A percentile compares a stretch with the other conserved stretches of the same genome.
These are phyloP conservation scores for Petaurus breviceps DNA, from an alignment of 2,113 vertebrate species.

Conservation along the genomic window DNA sequence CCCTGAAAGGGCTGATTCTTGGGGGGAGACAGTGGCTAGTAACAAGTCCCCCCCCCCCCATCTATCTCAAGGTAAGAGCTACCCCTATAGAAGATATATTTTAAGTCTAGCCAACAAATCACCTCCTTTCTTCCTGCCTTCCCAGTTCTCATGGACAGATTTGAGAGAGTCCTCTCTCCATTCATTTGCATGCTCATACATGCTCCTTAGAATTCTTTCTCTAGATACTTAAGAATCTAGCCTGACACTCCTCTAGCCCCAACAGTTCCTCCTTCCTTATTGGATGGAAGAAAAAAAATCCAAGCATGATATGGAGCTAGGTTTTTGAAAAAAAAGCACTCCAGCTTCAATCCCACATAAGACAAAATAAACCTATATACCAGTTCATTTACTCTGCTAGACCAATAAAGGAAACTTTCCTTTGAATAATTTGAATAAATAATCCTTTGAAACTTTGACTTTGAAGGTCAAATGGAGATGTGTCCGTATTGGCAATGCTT, in stretches of 20 bases:
- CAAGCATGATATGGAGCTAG: slow-evolving; percentile 15
- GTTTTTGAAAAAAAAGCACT: slow-evolving; percentile 27
- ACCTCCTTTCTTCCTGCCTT: not conserved
- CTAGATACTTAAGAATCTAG: slow-evolving; percentile 50
- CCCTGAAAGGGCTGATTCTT: not conserved
- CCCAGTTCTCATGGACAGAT: slow-evolving; percentile 14
- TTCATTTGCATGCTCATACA: not conserved
- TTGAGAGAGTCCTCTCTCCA: not conserved
- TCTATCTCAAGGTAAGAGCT: not conserved
- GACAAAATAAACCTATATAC: slow-evolving; percentile 7
- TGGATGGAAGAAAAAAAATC: slow-evolving; percentile 36
- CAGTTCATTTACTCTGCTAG: not conserved
- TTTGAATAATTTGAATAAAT: too few relatives aligned
- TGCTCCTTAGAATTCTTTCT: slow-evolving; percentile 7
- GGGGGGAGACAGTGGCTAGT: not conserved
- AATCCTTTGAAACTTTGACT: too few relatives aligned
- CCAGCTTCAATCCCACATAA: slow-evolving; percentile 1
- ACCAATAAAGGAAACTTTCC: not conserved
- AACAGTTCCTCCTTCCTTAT: slow-evolving; percentile 14
- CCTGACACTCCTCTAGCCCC: slow-evolving; percentile 47
- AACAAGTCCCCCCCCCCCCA: not conserved
- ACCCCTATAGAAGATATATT: slow-evolving; percentile 3
- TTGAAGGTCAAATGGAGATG: slow-evolving; percentile 20
- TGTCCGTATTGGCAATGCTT: not conserved
- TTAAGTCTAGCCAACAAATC: slow-evolving; percentile 16